Base-by-base conservation (phyloP, 2,113 vertebrate species). In the Rhagologus leucostigma region DNA sequence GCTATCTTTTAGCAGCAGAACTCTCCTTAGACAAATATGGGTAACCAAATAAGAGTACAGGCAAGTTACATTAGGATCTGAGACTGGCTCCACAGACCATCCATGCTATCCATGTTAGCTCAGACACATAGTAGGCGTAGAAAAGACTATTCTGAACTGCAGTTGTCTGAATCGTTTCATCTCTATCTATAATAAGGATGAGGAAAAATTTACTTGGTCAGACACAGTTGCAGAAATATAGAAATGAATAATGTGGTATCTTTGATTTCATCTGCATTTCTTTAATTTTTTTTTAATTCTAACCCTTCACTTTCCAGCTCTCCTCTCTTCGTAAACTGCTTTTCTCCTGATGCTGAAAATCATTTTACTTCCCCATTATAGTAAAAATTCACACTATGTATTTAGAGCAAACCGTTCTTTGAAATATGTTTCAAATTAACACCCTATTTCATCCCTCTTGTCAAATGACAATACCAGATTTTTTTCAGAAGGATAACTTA, bases 41-140 rank as follows among this genome's bases (percentile, higher is more conserved):
- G 9, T 46, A 73, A 20, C 2, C 22, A 73, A 70, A 42, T 47
- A 71, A 33, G 16, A 39, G 13, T 19, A 18, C 21, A 67, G 27
- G 69, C 37, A n/a, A 6, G 12, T 44, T 68, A 57, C 10, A 10
- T 60, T 84, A 55, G 41, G 10, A 17, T n/a, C 17, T 62, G n/a
- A 84, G 14, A 20, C 15, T 39, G n/a, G 14, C 35, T 63, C 56
- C 24, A 32, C 30, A 92, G 17, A 62, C 17, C 8, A 39, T 42
- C 22, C 22, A 30, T 46, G 6, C 5, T 55, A 44, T 19, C 37
- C 32, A 16, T 32, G 11, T 62, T 49, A 59, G 10, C 5, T 88
- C 49, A 77, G 33, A 63, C 0, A 4, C 22, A 12, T 23, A 32
- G 10, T 1, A 60, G 29, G 7, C 1, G 0, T 50, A 32, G 44